Evolutionary conservation across 2,797 vertebrate genomes (phyloP), one percentile per base, ranked within the genome.

Genomic region (Phataginus tetradactyla): DNA sequence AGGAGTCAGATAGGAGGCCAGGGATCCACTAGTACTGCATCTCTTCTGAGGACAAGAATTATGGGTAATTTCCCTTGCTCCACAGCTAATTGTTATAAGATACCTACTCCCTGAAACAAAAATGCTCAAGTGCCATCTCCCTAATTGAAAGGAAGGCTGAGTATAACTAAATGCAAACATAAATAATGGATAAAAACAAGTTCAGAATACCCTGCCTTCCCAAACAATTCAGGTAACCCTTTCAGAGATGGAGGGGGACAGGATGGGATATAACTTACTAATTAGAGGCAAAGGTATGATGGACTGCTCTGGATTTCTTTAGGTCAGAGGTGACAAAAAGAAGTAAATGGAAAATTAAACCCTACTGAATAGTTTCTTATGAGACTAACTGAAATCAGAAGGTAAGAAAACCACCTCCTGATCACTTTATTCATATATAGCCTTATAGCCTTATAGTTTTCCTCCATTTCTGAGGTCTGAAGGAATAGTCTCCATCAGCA

Each of bases 101-200:
- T 64, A 95, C 74, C 64, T 71, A 96, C 34, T 91, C 74, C 64
- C 55, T 53, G 49, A 94, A 96, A 95, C 63, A 94, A 93, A 96
- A 96, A 95, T 94, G 86, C 78, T 96, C 81, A 94, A 95, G 90
- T 59, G 94, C 79, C 92, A 96, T 80, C 88, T 96, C 78, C 49
- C 63, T 94, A 97, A 97, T 34, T 81, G 80, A 97, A 97, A 96
- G 71, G 86, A 90, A 92, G 85, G 6, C 34, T 80, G 55, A 88
- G 49, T 92, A 39, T 92, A 97, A 96, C 29, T 93, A 77, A 97
- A 90, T 90, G 25, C 80, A 89, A 96, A 92, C 78, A 90, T 95
- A 97, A 95, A 95, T 79, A 92, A 96, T 83, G 45, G 78, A 92
- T 96, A 66, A 91, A 96, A 96, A 86, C 53, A 96, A 96, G 77